These are phyloP conservation scores for Phylloscopus trochilus DNA, from an alignment of 2,113 vertebrate genomes.

Conservation along the genomic window DNA sequence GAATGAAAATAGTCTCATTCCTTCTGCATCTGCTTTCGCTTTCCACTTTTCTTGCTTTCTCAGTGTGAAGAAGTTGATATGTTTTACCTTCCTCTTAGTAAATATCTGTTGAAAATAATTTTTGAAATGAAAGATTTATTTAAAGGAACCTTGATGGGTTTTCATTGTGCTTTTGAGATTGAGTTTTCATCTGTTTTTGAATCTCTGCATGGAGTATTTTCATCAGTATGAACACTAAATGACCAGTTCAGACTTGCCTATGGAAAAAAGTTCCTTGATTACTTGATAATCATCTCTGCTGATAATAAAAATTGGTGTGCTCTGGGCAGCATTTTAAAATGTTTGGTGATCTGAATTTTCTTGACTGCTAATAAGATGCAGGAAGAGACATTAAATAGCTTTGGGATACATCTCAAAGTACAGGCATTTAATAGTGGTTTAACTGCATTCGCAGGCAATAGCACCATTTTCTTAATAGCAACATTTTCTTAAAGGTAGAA, in stretches of 20 bases:
- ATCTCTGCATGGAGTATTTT: neutral
- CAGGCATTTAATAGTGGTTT: neutral
- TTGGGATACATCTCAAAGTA: constrained; percentile 10
- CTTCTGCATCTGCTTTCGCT: neutral
- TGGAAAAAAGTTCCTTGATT: neutral
- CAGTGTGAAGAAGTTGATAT: neutral
- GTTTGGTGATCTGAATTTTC: neutral
- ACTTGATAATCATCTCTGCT: neutral
- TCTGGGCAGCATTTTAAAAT: neutral
- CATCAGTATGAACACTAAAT: neutral
- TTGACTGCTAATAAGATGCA: constrained; percentile 14
- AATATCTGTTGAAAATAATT: neutral
- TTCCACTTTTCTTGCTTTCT: neutral
- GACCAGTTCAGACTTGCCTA: neutral
- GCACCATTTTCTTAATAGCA: constrained; percentile 12
- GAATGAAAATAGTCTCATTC: neutral
- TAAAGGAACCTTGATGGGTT: neutral
- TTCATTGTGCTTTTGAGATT: neutral
- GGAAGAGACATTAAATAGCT: neutral
- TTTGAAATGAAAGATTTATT: neutral
- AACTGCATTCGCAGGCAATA: constrained; percentile 26
- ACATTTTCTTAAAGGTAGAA: neutral
- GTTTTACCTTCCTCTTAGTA: neutral
- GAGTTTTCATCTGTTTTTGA: neutral
- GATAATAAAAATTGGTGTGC: neutral